These are phyloP conservation scores for Meiosimyza platycephala DNA, from an alignment of 2,888 invertebrate genomes.

Conservation along the genomic window DNA sequence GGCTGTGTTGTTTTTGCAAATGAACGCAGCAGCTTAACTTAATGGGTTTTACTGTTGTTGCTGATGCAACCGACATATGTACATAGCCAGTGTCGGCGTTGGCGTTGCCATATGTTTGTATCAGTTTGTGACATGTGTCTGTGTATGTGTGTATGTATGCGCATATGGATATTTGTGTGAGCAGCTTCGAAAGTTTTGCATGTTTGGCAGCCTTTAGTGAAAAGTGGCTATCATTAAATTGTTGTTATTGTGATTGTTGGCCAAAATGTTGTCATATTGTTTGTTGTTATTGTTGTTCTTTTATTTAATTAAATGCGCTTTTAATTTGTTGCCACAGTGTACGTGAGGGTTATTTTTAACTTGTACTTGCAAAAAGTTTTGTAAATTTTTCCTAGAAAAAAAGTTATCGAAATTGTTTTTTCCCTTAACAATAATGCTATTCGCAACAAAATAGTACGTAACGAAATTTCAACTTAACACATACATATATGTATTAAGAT, in stretches of 20 bases:
- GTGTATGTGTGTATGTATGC: background rate
- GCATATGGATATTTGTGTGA: background rate
- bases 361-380: too few species aligned
- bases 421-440: too few species aligned
- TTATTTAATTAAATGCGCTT: slow-evolving; percentile 31
- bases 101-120: background rate
- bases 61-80: too few species aligned
- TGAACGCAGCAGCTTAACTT: background rate
- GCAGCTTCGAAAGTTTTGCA: background rate
- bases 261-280: slow-evolving; percentile 16
- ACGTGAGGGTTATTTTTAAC: background rate
- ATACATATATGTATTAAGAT: too few species aligned
- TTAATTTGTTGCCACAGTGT: background rate
- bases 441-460: too few species aligned
- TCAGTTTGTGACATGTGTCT: background rate
- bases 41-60: slow-evolving; percentile 2
- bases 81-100: too few species aligned
- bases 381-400: too few species aligned
- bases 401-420: too few species aligned
- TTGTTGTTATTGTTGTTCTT: slow-evolving; percentile 57
- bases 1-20: slow-evolving; percentile 14
- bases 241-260: background rate
- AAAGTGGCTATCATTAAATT: background rate
- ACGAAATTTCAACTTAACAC: too few species aligned
- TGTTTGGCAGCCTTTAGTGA: background rate